These are phyloP conservation scores for Chiloscyllium plagiosum DNA, from an alignment of 2,113 vertebrate species.

Conservation along the genomic window DNA sequence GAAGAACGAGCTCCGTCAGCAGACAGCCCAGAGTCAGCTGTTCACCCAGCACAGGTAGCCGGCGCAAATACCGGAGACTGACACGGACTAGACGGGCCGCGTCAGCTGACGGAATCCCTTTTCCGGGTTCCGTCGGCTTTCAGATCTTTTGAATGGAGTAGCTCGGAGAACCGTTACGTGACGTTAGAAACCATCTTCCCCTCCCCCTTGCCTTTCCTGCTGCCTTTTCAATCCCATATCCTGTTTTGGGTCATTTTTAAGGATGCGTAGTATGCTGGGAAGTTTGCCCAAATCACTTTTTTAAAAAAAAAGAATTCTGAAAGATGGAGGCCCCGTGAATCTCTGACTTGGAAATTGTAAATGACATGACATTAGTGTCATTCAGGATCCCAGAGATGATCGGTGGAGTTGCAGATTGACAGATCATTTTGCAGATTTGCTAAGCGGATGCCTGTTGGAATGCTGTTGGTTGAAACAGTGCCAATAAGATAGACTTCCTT, in stretches of 20 bases:
- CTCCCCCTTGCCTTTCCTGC: not conserved
- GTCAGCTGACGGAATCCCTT: not conserved
- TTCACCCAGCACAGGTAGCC: conserved; percentile 46
- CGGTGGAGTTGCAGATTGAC: not conserved
- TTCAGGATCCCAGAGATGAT: not conserved
- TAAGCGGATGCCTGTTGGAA: not conserved
- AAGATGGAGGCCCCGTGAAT: not conserved
- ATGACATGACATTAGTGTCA: not conserved
- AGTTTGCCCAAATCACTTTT: not conserved
- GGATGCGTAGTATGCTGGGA: not conserved
- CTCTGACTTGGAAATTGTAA: not conserved
- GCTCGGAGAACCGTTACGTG: not conserved
- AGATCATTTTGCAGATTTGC: not conserved
- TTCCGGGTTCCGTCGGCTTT: conserved; percentile 22
- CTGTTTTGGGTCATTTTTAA: not conserved
- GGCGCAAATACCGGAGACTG: not conserved
- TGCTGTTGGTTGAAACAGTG: not conserved
- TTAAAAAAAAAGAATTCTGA: not conserved
- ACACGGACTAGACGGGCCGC: not conserved
- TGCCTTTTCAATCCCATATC: not conserved
- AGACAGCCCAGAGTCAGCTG: conserved; percentile 47
- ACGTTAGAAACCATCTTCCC: not conserved
- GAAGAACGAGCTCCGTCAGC: conserved; percentile 45
- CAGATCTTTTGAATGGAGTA: not conserved
- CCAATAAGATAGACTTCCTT: not conserved